Evolutionary conservation across 2,797 vertebrate genomes (phyloP).

Genomic region (Onychomys arenicola): DNA sequence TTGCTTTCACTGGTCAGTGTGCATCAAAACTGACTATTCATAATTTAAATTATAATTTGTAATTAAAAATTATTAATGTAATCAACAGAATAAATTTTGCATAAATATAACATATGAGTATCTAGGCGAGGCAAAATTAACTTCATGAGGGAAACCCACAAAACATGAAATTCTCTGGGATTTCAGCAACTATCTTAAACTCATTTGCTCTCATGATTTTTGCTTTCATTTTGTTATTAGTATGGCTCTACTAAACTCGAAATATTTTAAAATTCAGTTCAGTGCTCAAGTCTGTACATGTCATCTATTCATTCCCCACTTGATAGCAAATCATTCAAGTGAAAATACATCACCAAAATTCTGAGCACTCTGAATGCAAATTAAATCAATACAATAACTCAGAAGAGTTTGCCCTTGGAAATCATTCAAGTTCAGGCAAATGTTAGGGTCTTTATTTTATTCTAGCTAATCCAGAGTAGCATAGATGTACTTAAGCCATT

Average conservation of each 20-base stretch:
- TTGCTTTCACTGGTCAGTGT: background rate
- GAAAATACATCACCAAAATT: conserved; percentile 73
- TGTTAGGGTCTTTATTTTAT: conserved; percentile 64
- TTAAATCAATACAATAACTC: conserved; percentile 82
- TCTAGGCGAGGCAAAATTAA: conserved; percentile 67
- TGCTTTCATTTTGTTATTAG: conserved; percentile 57
- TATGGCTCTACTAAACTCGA: conserved; percentile 58
- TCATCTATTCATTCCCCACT: conserved; percentile 77
- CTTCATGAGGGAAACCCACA: conserved; percentile 25
- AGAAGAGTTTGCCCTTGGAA: conserved; percentile 80
- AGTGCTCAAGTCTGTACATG: conserved; percentile 20
- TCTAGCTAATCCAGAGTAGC: conserved; percentile 41
- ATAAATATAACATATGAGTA: conserved; percentile 65
- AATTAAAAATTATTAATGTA: conserved; percentile 68
- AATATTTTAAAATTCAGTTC: conserved; percentile 76
- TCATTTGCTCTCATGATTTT: background rate
- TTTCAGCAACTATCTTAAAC: conserved; percentile 61
- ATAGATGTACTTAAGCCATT: conserved; percentile 54
- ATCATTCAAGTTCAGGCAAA: conserved; percentile 62
- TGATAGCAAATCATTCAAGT: conserved; percentile 84
- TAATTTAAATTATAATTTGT: conserved; percentile 65
- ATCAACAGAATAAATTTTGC: conserved; percentile 71
- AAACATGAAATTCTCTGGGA: conserved; percentile 61
- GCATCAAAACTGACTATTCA: conserved; percentile 14
- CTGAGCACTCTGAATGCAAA: conserved; percentile 80